A percentile compares a stretch with the other conserved stretches of the same genome.
phyloP scores from a whole-genome alignment of 1,140 invertebrate genomes.

The Cherax quadricarinatus region DNA sequence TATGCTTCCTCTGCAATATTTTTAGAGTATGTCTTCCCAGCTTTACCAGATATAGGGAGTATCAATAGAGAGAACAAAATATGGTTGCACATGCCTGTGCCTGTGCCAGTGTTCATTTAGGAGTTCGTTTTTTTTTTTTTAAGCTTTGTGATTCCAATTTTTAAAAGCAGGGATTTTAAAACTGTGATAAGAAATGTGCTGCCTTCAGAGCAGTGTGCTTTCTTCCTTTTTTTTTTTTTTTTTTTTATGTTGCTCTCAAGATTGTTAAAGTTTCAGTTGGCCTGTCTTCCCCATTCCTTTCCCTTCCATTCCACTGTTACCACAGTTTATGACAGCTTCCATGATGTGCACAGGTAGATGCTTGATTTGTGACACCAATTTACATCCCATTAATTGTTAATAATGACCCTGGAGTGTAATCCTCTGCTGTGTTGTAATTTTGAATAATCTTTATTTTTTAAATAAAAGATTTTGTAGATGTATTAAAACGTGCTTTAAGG shows the following conservation, averaged over 20 bases:
- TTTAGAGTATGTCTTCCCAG: conserved; percentile 61
- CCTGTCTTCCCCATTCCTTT: background rate
- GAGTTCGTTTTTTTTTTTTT: background rate
- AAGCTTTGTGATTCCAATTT: background rate
- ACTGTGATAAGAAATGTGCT: background rate
- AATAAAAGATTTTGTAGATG: conserved; percentile 2
- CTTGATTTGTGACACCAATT: background rate
- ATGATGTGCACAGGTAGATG: conserved; percentile 1
- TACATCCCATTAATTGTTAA: background rate
- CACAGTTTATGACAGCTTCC: background rate
- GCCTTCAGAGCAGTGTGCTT: conserved; percentile 8
- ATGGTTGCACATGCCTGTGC: conserved; percentile 4
- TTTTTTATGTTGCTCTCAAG: background rate
- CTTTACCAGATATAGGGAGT: conserved; percentile 58
- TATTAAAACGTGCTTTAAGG: background rate
- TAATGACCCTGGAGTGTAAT: background rate
- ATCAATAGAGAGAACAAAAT: background rate
- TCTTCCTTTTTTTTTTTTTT: background rate
- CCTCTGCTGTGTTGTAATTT: conserved; percentile 10
- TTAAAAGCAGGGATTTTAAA: background rate
- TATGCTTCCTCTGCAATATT: conserved; percentile 35
- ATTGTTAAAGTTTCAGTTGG: background rate
- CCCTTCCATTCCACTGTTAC: background rate
- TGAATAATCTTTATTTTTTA: background rate
- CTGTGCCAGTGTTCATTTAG: conserved; percentile 37